Conservation (phyloP, 2,888 invertebrate genomes). For the Blastobasis adustella region DNA sequence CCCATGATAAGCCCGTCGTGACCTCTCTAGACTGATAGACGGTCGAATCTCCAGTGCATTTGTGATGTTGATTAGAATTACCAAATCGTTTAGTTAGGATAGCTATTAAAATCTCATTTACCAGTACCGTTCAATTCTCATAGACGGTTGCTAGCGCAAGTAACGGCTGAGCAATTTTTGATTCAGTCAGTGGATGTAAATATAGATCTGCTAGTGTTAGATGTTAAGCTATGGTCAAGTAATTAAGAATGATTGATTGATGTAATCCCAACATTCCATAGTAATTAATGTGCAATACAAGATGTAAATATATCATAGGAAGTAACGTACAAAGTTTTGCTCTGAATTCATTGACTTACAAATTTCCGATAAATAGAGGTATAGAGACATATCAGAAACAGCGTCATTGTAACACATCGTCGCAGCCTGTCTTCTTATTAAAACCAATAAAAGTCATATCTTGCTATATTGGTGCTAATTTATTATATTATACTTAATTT, state of each 20-base stretch:
- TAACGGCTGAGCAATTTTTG: constrained; percentile 4
- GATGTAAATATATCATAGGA: constrained; percentile 28
- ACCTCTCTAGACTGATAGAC: constrained; percentile 24
- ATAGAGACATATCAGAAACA: no score
- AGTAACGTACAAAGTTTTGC: constrained; percentile 29
- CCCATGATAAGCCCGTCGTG: constrained; percentile 46
- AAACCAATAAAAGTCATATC: constrained; percentile 27
- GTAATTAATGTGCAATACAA: constrained; percentile 57
- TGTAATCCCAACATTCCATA: constrained; percentile 61
- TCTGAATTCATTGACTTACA: no score
- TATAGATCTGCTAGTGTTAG: constrained; percentile 2
- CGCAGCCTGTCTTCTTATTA: not conserved
- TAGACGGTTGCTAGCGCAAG: constrained; percentile 1
- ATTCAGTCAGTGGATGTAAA: constrained; percentile 1
- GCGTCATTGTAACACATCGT: no score
- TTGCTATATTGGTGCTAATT: constrained; percentile 61
- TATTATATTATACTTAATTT: no score
- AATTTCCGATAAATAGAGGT: no score
- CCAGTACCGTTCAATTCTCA: constrained; percentile 49
- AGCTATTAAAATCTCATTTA: constrained; percentile 20
- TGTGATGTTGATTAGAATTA: constrained; percentile 61
- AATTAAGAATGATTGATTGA: constrained; percentile 16
- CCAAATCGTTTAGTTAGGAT: constrained; percentile 42
- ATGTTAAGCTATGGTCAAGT: not conserved
- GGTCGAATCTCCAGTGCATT: constrained; percentile 48